Percentiles rank a stretch among this genome's conserved stretches.
phyloP scores from a whole-genome alignment of 2,797 vertebrate genomes.

The Dicrostonyx torquatus region DNA sequence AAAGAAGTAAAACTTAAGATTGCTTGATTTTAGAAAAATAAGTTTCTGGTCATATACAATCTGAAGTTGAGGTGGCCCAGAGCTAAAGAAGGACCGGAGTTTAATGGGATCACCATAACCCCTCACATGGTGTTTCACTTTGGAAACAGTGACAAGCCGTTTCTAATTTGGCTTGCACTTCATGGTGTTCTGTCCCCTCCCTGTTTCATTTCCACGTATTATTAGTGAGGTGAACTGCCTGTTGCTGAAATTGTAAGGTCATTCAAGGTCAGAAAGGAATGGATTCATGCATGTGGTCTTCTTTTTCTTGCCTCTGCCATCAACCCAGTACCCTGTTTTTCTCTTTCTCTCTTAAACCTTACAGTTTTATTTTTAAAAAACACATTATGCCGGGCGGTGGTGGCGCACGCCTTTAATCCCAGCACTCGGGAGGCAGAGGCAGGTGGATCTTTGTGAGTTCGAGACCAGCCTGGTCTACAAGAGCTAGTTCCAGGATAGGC shows the following conservation, averaged over 20 bases:
- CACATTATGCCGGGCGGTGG: no score
- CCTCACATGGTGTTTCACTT: slow-evolving; percentile 23
- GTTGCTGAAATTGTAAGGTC: slow-evolving; percentile 68
- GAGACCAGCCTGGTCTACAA: no score
- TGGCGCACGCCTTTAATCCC: no score
- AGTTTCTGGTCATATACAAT: neutral
- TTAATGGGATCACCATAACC: slow-evolving; percentile 29
- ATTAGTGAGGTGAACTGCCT: slow-evolving; percentile 56
- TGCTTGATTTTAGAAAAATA: neutral
- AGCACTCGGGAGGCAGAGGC: no score
- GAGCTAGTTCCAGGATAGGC: no score
- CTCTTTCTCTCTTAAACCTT: neutral
- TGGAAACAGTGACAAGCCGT: slow-evolving; percentile 58
- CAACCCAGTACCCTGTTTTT: neutral
- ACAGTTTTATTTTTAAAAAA: neutral
- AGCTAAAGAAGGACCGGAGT: neutral
- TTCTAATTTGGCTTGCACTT: slow-evolving; percentile 52
- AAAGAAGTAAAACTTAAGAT: neutral
- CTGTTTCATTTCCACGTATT: slow-evolving; percentile 69
- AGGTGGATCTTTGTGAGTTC: no score
- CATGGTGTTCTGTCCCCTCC: slow-evolving; percentile 26
- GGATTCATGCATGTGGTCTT: slow-evolving; percentile 34
- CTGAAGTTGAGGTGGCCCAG: slow-evolving; percentile 16
- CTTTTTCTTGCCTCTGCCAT: neutral
- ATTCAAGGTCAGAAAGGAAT: slow-evolving; percentile 62